phyloP scores from a whole-genome alignment of 2,888 invertebrate species.

The Eupeodes latifasciatus region DNA sequence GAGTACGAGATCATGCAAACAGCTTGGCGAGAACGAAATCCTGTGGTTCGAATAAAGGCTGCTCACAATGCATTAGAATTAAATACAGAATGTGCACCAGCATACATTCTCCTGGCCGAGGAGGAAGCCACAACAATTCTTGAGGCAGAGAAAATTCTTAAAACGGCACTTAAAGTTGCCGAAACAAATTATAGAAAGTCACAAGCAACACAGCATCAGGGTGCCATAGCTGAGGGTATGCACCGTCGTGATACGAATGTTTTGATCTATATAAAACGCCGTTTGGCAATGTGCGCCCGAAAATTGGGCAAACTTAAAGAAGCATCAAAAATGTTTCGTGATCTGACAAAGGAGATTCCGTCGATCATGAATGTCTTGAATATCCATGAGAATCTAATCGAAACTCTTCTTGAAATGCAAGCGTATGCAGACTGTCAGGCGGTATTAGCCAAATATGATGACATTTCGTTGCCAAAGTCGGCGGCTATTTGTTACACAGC shows the following conservation, averaged over 20 bases:
- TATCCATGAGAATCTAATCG: slow-evolving; percentile 98
- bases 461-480: slow-evolving; percentile 96
- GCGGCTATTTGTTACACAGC: slow-evolving; percentile 98
- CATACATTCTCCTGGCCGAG: slow-evolving; percentile 97
- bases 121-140: slow-evolving; percentile 97
- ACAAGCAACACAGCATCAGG: slow-evolving; percentile 92
- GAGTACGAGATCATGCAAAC: slow-evolving; percentile 98
- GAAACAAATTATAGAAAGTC: slow-evolving; percentile 91
- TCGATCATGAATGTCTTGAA: slow-evolving; percentile 97
- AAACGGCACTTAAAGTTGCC: slow-evolving; percentile 93
- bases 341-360: slow-evolving; percentile 97
- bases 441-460: slow-evolving; percentile 95
- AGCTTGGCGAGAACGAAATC: slow-evolving; percentile 97
- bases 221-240: slow-evolving; percentile 89
- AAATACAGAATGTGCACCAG: slow-evolving; percentile 96
- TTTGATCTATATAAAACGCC: slow-evolving; percentile 95
- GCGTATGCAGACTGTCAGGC: slow-evolving; percentile 98
- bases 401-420: slow-evolving; percentile 97
- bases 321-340: slow-evolving; percentile 98
- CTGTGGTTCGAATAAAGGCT: slow-evolving; percentile 94
- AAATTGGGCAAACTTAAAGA: slow-evolving; percentile 97
- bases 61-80: slow-evolving; percentile 94
- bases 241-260: slow-evolving; percentile 96
- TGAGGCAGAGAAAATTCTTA: slow-evolving; percentile 93
- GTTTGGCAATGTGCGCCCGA: slow-evolving; percentile 98